These are phyloP conservation scores for Meloidogyne hapla DNA, from an alignment of 1,140 invertebrate genomes.

Conservation along the genomic window DNA sequence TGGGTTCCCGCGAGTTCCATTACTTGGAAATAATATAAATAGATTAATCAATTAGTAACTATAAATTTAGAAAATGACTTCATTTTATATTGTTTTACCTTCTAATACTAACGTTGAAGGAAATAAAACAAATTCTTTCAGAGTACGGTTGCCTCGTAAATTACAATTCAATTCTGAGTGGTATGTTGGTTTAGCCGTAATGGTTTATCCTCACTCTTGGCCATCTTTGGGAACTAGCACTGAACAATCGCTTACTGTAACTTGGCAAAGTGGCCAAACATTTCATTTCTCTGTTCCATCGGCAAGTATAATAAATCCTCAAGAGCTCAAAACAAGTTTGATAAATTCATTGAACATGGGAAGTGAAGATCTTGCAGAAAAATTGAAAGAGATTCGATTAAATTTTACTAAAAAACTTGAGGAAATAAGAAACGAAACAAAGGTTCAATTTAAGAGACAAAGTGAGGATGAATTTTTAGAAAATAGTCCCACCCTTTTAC, in stretches of 20 bases:
- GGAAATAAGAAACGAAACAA: too few relatives aligned
- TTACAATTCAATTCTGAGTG: slow-evolving; percentile 17
- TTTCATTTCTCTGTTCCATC: neutral
- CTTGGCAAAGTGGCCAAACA: slow-evolving; percentile 5
- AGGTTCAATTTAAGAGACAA: too few relatives aligned
- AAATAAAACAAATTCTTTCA: slow-evolving; percentile 16
- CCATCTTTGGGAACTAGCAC: slow-evolving; percentile 7
- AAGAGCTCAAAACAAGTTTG: neutral
- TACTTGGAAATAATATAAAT: slow-evolving; percentile 20
- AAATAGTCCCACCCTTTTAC: too few relatives aligned
- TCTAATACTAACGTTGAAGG: slow-evolving; percentile 26
- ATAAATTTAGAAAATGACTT: neutral
- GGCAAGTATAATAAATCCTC: neutral
- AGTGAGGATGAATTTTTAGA: too few relatives aligned
- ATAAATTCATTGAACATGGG: neutral
- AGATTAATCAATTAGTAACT: neutral
- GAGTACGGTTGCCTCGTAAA: slow-evolving; percentile 9
- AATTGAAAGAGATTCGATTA: neutral
- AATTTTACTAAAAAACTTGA: too few relatives aligned
- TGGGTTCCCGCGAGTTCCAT: slow-evolving; percentile 16
- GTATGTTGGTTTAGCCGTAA: slow-evolving; percentile 15
- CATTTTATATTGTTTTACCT: slow-evolving; percentile 18
- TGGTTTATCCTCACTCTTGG: slow-evolving; percentile 15
- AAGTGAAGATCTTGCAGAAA: neutral
- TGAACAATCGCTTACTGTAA: neutral